Conservation (phyloP, 2,888 invertebrate genomes). For the Tetrapedia diversipes region DNA sequence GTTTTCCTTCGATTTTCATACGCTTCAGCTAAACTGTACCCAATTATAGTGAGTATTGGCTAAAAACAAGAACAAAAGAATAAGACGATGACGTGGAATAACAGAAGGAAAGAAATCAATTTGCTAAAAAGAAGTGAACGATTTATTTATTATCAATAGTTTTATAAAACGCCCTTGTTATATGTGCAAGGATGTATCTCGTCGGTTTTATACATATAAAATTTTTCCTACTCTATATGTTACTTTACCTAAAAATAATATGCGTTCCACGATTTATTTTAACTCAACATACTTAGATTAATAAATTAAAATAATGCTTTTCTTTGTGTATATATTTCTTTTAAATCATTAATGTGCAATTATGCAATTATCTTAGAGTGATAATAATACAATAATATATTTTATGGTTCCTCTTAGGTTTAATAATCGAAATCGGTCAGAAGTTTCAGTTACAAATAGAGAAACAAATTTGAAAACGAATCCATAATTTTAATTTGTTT, state of each 20-base stretch:
- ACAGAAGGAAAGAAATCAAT: too few species aligned
- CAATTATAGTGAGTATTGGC: not conserved
- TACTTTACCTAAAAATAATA: not conserved
- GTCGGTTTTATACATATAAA: not conserved
- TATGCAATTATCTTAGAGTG: too few species aligned
- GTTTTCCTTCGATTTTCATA: not conserved
- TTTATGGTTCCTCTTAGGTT: not conserved
- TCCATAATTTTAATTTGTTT: not conserved
- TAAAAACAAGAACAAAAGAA: not conserved
- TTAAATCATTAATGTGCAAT: not conserved
- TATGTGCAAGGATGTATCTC: not conserved
- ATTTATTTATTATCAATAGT: slow-evolving; percentile 5
- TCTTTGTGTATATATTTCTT: not conserved
- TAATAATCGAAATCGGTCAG: not conserved
- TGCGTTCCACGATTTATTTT: not conserved
- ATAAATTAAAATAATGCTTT: not conserved
- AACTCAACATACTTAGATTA: not conserved
- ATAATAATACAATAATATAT: not conserved
- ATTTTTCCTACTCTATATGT: not conserved
- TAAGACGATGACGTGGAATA: too few species aligned
- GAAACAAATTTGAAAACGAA: not conserved
- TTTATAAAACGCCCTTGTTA: not conserved
- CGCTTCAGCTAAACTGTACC: not conserved
- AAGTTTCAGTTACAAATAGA: not conserved
- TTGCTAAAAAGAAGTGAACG: not conserved